Conservation (phyloP, 2,797 vertebrate genomes). For the Eulemur mongoz region DNA sequence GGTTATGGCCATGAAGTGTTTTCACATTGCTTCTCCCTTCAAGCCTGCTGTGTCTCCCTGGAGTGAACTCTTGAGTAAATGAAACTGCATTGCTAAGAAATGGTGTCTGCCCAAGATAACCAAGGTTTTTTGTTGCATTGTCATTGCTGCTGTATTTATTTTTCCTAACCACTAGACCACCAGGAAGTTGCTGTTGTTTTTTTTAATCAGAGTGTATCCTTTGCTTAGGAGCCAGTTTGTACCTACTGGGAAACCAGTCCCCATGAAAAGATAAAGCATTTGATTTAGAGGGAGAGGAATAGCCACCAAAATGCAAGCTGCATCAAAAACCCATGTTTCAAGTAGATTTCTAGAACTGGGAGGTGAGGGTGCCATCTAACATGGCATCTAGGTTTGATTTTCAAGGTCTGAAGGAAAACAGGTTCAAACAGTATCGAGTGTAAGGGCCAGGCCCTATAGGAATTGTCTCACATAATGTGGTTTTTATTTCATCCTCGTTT, state of each 20-base stretch:
- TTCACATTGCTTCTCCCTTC: not conserved
- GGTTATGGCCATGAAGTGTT: not conserved
- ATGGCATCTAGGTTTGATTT: not conserved
- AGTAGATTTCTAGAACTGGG: not conserved
- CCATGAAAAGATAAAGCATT: not conserved
- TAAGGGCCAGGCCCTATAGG: not conserved
- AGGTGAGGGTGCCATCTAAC: not conserved
- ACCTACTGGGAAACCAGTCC: not conserved
- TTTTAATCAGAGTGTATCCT: not conserved
- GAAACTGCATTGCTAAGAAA: not conserved
- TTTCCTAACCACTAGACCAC: not conserved
- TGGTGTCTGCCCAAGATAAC: not conserved
- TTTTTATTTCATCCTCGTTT: not conserved
- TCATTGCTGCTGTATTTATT: not conserved
- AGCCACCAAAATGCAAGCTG: not conserved
- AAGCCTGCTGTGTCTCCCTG: not conserved
- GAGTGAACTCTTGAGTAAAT: not conserved
- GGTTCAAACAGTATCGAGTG: not conserved
- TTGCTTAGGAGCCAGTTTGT: conserved; percentile 32
- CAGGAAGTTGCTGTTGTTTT: not conserved
- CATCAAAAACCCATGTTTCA: not conserved
- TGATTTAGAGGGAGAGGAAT: not conserved
- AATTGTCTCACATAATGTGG: not conserved
- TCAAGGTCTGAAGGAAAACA: not conserved
- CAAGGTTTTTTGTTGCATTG: not conserved